phyloP scores from a whole-genome alignment of 2,888 invertebrate genomes.

The Dryocosmus kuriphilus region DNA sequence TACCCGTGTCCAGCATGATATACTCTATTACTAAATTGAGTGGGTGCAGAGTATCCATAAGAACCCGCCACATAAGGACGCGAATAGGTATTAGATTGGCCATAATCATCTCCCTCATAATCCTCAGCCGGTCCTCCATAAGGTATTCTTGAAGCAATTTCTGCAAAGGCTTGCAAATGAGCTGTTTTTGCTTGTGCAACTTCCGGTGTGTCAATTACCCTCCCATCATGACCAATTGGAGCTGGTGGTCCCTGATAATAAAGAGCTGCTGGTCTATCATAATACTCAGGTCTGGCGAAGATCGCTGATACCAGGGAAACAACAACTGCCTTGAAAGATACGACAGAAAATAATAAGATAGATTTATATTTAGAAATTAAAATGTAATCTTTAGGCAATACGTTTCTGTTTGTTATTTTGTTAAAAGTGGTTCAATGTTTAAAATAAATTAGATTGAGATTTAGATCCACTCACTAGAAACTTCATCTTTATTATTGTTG shows the following conservation, averaged over 20 bases:
- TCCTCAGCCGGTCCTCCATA: slow-evolving; percentile 21
- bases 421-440: no score
- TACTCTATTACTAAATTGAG: slow-evolving; percentile 49
- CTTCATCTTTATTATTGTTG: slow-evolving; percentile 5
- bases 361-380: neutral
- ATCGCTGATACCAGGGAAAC: slow-evolving; percentile 22
- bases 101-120: slow-evolving; percentile 21
- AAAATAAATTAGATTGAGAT: neutral
- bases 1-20: slow-evolving; percentile 45
- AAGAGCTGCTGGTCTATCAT: slow-evolving; percentile 43
- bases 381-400: neutral
- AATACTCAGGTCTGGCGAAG: slow-evolving; percentile 43
- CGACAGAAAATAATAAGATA: neutral
- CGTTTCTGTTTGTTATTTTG: no score
- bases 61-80: slow-evolving; percentile 12
- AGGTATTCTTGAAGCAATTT: slow-evolving; percentile 39
- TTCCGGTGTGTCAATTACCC: slow-evolving; percentile 66
- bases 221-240: slow-evolving; percentile 64
- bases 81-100: slow-evolving; percentile 10
- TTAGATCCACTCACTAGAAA: slow-evolving; percentile 14
- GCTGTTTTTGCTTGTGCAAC: slow-evolving; percentile 62
- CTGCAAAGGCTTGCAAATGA: slow-evolving; percentile 42
- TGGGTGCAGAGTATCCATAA: slow-evolving; percentile 47
- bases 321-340: slow-evolving; percentile 11
- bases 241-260: slow-evolving; percentile 43